These are phyloP conservation scores for Sinocyclocheilus grahami DNA, from an alignment of 2,113 vertebrate genomes.

Conservation along the genomic window DNA sequence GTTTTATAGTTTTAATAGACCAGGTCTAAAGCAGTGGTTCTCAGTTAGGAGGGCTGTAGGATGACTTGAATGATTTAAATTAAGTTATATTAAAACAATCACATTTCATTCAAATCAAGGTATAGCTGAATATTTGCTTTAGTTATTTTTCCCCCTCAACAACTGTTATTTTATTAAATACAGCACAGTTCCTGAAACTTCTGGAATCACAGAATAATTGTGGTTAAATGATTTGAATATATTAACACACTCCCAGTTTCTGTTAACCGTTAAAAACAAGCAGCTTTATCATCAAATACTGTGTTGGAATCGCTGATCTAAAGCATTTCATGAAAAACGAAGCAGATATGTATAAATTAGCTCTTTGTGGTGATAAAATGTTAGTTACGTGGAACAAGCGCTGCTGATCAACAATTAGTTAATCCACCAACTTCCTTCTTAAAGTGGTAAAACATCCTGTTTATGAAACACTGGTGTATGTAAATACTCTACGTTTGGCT, in stretches of 20 bases:
- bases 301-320: background rate
- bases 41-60: background rate
- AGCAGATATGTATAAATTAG: background rate
- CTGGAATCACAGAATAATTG: background rate
- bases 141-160: background rate
- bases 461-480: slow-evolving; percentile 9
- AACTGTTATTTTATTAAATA: background rate
- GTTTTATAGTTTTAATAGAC: background rate
- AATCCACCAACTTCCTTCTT: slow-evolving; percentile 3
- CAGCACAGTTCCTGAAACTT: background rate
- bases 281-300: background rate
- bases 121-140: background rate
- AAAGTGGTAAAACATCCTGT: background rate
- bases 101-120: background rate
- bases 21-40: background rate
- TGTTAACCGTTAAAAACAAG: background rate
- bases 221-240: background rate
- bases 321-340: background rate
- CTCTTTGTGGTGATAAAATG: background rate
- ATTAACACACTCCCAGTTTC: background rate
- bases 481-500: slow-evolving; percentile 28
- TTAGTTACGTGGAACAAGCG: background rate
- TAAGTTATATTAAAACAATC: background rate
- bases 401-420: background rate
- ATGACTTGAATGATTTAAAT: background rate